These are phyloP conservation scores for Myiozetetes cayanensis DNA, from an alignment of 2,113 vertebrate species.

Conservation along the genomic window DNA sequence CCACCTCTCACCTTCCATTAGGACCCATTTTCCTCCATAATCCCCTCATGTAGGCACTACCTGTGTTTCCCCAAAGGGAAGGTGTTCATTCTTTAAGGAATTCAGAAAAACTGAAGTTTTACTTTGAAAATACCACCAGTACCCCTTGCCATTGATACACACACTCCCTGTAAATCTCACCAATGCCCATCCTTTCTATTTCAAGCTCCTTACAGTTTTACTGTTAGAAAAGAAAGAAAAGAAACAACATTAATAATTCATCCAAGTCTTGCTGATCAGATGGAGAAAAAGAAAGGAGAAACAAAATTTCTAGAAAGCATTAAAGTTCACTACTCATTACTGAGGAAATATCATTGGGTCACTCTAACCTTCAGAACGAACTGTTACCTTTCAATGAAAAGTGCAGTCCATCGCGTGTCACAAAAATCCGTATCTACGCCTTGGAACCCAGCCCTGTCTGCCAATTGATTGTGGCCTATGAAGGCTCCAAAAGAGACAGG, in stretches of 20 bases:
- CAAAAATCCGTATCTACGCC: not conserved
- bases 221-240: not conserved
- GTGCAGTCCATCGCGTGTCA: not conserved
- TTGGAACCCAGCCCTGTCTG: not conserved
- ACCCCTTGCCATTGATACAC: not conserved
- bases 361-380: not conserved
- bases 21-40: not conserved
- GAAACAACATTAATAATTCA: not conserved
- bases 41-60: not conserved
- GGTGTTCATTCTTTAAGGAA: not conserved
- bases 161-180: not conserved
- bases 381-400: not conserved
- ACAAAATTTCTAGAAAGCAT: not conserved
- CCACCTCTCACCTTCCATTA: not conserved
- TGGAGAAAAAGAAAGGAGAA: not conserved
- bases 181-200: not conserved
- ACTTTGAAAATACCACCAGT: not conserved
- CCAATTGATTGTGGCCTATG: not conserved
- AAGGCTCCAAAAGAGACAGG: not conserved
- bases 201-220: not conserved
- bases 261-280: not conserved
- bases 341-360: not conserved
- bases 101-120: not conserved
- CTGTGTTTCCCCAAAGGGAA: not conserved
- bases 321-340: not conserved